Conservation (phyloP, 2,113 vertebrate genomes). For the Bubalus kerabau region DNA sequence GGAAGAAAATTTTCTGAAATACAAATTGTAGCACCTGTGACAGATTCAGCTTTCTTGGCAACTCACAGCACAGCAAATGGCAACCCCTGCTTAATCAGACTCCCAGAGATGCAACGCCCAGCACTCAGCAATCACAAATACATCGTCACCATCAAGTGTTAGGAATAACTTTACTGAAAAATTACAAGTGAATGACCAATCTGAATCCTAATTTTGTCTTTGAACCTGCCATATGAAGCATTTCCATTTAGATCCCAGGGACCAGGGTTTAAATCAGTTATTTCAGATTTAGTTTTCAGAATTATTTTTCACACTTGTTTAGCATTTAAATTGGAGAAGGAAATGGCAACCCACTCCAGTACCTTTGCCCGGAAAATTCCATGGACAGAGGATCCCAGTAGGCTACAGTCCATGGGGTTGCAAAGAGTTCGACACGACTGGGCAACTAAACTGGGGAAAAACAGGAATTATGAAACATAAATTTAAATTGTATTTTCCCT, state of each 20-base stretch:
- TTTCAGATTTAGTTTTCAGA: not conserved
- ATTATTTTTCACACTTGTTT: not conserved
- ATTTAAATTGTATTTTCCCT: not conserved
- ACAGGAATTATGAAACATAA: not conserved
- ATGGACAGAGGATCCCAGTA: too few species aligned
- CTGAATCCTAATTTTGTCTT: not conserved
- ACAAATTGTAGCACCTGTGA: slow-evolving; percentile 77
- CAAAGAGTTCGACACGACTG: too few species aligned
- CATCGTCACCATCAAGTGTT: slow-evolving; percentile 34
- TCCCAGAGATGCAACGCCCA: slow-evolving; percentile 54
- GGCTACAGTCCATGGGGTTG: too few species aligned
- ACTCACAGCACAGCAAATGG: slow-evolving; percentile 62
- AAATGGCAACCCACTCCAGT: too few species aligned
- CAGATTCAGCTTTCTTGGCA: slow-evolving; percentile 70
- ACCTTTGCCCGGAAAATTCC: too few species aligned
- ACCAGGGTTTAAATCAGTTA: not conserved
- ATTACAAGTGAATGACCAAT: not conserved
- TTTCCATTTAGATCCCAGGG: not conserved
- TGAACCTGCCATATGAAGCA: not conserved
- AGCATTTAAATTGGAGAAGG: not conserved
- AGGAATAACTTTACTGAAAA: slow-evolving; percentile 53
- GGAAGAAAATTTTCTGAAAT: slow-evolving; percentile 76
- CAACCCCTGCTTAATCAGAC: slow-evolving; percentile 75
- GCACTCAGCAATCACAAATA: slow-evolving; percentile 62
- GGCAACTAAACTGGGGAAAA: not conserved